Conservation (phyloP, 1,140 invertebrate species). For the Chrysopa pallens region DNA sequence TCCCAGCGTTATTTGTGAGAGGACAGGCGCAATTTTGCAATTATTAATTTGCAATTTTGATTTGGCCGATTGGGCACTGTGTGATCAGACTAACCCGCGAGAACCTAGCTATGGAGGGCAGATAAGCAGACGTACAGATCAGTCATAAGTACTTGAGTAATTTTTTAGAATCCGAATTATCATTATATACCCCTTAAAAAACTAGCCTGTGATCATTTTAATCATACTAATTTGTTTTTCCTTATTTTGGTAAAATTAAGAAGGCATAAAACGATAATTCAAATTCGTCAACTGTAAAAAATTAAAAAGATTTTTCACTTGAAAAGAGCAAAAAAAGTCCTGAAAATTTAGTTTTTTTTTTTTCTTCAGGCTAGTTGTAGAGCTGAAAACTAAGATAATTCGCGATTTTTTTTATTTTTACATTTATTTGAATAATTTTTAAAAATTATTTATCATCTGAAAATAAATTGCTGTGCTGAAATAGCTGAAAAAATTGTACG, state of each 20-base stretch:
- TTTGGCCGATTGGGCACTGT: not conserved
- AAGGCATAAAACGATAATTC: not conserved
- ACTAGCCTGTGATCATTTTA: no score
- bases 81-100: constrained; percentile 1
- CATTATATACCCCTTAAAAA: no score
- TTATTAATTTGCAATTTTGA: not conserved
- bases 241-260: not conserved
- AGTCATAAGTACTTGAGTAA: not conserved
- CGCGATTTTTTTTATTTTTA: no score
- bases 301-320: constrained; percentile 1
- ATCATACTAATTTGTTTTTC: not conserved
- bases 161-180: no score
- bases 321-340: constrained; percentile 1
- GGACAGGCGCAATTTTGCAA: not conserved
- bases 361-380: no score
- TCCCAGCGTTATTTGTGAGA: not conserved
- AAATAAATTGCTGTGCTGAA: no score
- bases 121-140: constrained; percentile 1
- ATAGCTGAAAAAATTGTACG: no score
- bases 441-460: not conserved
- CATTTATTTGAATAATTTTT: not conserved
- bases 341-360: no score
- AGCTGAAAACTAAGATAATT: no score
- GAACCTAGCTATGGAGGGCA: constrained; percentile 3
- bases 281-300: not conserved